A percentile compares a stretch with the other conserved stretches of the same genome.
phyloP scores from a whole-genome alignment of 1,140 invertebrate genomes.

The Temnothorax nylanderi region DNA sequence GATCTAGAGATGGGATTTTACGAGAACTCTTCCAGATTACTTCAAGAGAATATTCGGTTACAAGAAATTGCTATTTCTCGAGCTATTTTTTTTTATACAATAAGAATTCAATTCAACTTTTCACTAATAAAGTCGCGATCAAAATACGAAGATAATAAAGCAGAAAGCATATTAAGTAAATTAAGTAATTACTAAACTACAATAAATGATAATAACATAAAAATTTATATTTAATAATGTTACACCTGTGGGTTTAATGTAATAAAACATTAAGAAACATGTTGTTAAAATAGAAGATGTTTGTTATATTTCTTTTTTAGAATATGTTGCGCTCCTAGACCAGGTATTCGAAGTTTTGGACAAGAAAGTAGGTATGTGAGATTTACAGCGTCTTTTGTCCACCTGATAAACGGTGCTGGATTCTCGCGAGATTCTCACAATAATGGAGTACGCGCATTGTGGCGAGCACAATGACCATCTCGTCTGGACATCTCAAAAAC shows the following conservation, averaged over 20 bases:
- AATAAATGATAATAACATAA: neutral
- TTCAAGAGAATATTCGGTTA: neutral
- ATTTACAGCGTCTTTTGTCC: conserved; percentile 54
- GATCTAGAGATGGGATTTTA: conserved; percentile 3
- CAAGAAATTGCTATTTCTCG: neutral
- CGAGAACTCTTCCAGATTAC: neutral
- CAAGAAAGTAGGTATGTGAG: neutral
- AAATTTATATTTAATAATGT: conserved; percentile 7
- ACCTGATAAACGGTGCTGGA: conserved; percentile 63
- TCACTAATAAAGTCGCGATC: neutral
- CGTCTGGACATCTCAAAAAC: conserved; percentile 66
- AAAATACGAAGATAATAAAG: neutral
- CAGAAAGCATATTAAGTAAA: neutral
- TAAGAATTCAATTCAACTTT: neutral
- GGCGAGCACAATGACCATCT: conserved; percentile 68
- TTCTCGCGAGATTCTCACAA: conserved; percentile 38
- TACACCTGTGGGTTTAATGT: neutral
- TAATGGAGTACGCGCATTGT: conserved; percentile 67
- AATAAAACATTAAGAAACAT: neutral
- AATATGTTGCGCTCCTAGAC: neutral
- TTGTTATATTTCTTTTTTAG: neutral
- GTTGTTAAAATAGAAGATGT: neutral
- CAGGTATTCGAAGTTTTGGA: neutral
- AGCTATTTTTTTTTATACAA: neutral
- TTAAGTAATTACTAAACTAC: neutral